phyloP scores from a whole-genome alignment of 2,113 vertebrate genomes.

The Genyomyrus donnyi region DNA sequence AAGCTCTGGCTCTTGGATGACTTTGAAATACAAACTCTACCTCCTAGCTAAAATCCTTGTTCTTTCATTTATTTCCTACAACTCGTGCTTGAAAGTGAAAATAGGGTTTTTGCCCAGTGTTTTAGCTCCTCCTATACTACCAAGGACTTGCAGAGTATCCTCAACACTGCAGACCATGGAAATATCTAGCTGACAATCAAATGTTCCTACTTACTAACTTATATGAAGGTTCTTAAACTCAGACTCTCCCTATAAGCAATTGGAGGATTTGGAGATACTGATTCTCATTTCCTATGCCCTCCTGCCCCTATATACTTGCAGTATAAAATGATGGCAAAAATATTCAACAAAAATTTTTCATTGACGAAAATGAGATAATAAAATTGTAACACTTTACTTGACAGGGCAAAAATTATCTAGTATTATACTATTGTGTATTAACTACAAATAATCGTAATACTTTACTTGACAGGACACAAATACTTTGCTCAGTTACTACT shows the following conservation, averaged over 20 bases:
- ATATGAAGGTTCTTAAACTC: background rate
- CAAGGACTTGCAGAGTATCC: background rate
- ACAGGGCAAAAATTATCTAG: too few species aligned
- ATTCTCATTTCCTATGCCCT: background rate
- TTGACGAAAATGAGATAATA: background rate
- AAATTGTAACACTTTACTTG: too few species aligned
- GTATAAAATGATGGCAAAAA: background rate
- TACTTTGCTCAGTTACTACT: background rate
- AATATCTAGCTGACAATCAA: background rate
- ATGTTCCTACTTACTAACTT: background rate
- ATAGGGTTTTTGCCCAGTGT: background rate
- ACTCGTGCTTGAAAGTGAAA: background rate
- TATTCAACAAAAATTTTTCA: too few species aligned
- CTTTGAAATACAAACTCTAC: background rate
- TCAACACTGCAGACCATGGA: background rate
- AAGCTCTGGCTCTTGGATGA: too few species aligned
- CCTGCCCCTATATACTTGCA: background rate
- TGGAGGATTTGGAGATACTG: background rate
- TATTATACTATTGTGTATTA: too few species aligned
- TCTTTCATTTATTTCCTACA: background rate
- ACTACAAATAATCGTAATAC: background rate
- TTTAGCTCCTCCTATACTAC: background rate
- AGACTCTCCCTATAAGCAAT: background rate
- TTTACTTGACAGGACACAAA: background rate
- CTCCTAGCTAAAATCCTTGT: background rate